Evolutionary conservation across 1,140 invertebrate species (phyloP).

Genomic region (Piezodorus guildinii): DNA sequence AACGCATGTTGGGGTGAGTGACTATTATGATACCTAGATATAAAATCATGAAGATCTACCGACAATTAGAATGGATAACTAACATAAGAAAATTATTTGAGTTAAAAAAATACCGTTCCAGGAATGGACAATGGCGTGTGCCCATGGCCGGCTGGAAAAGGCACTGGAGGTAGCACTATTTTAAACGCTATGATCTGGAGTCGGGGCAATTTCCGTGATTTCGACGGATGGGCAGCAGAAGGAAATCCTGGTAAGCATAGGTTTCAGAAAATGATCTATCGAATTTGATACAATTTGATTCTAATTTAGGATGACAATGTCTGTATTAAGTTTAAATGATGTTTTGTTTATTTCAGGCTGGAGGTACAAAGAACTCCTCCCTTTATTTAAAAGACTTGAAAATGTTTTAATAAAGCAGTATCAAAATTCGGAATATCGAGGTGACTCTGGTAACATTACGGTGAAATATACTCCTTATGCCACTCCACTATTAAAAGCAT

Average conservation of each 20-base stretch:
- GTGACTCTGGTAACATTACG: constrained; percentile 51
- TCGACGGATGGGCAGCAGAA: constrained; percentile 48
- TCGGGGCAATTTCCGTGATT: constrained; percentile 62
- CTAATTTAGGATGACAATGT: neutral
- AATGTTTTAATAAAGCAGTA: constrained; percentile 38
- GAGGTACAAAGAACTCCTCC: constrained; percentile 69
- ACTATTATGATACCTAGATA: no score
- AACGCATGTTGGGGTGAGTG: constrained; percentile 39
- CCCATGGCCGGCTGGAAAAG: constrained; percentile 46
- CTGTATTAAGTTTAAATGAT: constrained; percentile 26
- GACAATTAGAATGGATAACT: no score
- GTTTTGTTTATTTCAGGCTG: constrained; percentile 55
- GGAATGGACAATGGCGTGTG: constrained; percentile 40
- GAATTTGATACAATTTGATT: neutral
- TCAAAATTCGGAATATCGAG: constrained; percentile 46
- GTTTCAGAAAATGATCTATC: neutral
- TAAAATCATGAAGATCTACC: no score
- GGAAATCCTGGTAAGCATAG: constrained; percentile 18
- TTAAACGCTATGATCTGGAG: constrained; percentile 85
- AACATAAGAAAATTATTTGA: no score
- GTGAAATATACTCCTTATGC: constrained; percentile 50
- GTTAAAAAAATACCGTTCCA: constrained; percentile 15
- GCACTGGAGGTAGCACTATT: constrained; percentile 59
- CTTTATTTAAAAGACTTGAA: constrained; percentile 74
- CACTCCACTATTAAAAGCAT: constrained; percentile 40